Evolutionary conservation across 64 coral and sea anemone species (phyloP), one percentile per base, ranked within the genome.

Genomic region (Actinia equina): DNA sequence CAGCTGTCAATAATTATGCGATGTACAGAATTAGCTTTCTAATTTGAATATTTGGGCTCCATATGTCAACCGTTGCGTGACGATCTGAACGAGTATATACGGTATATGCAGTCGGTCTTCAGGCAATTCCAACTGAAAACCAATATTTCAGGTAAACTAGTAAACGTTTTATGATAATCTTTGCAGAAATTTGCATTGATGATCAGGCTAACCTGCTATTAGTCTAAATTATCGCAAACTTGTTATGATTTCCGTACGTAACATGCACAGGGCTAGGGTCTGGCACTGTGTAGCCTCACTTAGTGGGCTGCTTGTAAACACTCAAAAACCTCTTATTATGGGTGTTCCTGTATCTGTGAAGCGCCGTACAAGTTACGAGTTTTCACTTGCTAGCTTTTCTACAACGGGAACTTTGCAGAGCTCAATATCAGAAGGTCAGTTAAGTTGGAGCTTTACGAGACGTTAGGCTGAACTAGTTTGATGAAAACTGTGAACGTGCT

Each of bases 381-480:
- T 83, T 83, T 87, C 90, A 6, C 69, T 87, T 71, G 77, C 90
- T 49, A 92, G 90, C 27, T 92, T 92, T 83, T 87, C 90, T 6
- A 92, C 90, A 10, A 87, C 90, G 41, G 85, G 90, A 15, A 92
- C 85, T 18, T 22, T 92, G 27, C 81, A 76, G 37, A 89, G 71
- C 26, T 46, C 81, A 56, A 27, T 43, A 1, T 42, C 59, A 0
- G 90, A 92, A 86, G 90, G 89, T 91, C 15, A 91, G 69, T 71
- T 71, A 1, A 10, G 65, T 30, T 13, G 10, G 23, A 37, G 20
- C 42, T 25, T 41, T 30, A 3, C n/a, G 10, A 1, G 11, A 37
- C 30, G 69, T 30, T 37, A 30, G 22, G 18, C 3, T 65, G 3
- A 5, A 7, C 22, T 71, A 71, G 11, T 7, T 37, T 71, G 4